phyloP scores from a whole-genome alignment of 2,797 vertebrate genomes.

The Amniataba percoides region DNA sequence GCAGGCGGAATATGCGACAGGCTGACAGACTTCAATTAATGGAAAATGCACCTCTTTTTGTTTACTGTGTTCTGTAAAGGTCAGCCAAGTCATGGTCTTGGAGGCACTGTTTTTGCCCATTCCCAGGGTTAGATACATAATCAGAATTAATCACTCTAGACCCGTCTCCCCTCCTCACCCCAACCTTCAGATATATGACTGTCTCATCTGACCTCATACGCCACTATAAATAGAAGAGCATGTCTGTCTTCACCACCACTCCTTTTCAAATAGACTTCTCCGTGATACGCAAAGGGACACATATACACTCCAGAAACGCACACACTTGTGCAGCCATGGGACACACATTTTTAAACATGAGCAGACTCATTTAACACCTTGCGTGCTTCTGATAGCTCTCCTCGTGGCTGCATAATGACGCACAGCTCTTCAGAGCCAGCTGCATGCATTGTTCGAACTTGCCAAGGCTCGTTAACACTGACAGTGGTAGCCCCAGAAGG shows the following conservation, averaged over 20 bases:
- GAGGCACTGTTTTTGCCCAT: conserved; percentile 92
- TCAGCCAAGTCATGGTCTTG: conserved; percentile 92
- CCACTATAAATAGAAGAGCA: conserved; percentile 91
- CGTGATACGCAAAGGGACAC: conserved; percentile 40
- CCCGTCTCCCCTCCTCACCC: conserved; percentile 75
- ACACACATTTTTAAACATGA: conserved; percentile 70
- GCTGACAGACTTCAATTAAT: conserved; percentile 91
- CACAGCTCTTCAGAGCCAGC: conserved; percentile 83
- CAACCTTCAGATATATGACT: conserved; percentile 92
- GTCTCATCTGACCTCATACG: conserved; percentile 91
- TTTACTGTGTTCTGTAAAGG: conserved; percentile 94
- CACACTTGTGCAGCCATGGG: conserved; percentile 37
- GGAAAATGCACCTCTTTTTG: conserved; percentile 92
- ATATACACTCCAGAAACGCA: conserved; percentile 44
- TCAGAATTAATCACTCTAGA: conserved; percentile 94
- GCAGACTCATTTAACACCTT: conserved; percentile 79
- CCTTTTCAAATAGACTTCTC: conserved; percentile 55
- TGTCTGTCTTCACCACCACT: conserved; percentile 77
- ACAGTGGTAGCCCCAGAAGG: conserved; percentile 87
- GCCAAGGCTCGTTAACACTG: conserved; percentile 88
- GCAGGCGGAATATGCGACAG: conserved; percentile 88
- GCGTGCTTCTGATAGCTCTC: conserved; percentile 75
- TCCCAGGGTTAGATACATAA: conserved; percentile 98
- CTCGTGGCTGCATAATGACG: conserved; percentile 80
- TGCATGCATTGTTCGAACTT: conserved; percentile 86